A percentile compares a stretch with the other conserved stretches of the same genome.
Conservation (phyloP, 2,113 vertebrate species). For the Salvelinus sp. region DNA sequence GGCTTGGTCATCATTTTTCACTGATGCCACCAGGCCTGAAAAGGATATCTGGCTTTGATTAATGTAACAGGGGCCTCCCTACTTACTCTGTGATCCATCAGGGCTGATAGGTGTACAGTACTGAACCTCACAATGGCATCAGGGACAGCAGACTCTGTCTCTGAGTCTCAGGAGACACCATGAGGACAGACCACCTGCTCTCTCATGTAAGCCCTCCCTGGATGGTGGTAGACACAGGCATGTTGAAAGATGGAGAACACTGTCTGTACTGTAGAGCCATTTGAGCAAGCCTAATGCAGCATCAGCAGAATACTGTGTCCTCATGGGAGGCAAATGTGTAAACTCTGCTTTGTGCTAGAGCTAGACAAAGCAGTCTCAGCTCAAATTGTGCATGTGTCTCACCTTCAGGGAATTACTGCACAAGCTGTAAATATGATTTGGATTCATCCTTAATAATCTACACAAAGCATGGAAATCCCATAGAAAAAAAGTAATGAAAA, state of each 20-base stretch:
- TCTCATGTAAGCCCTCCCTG: slow-evolving; percentile 1
- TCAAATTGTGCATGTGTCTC: slow-evolving; percentile 22
- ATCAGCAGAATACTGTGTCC: slow-evolving; percentile 1
- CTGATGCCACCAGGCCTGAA: slow-evolving; percentile 39
- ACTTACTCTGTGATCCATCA: slow-evolving; percentile 60
- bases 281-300: slow-evolving; percentile 23
- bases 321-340: slow-evolving; percentile 24
- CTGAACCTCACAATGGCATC: slow-evolving; percentile 27
- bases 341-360: slow-evolving; percentile 19
- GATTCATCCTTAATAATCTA: slow-evolving; percentile 48
- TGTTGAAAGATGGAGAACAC: slow-evolving; percentile 10
- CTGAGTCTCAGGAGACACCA: slow-evolving; percentile 8
- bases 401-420: slow-evolving; percentile 47
- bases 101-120: slow-evolving; percentile 1
- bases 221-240: slow-evolving; percentile 1
- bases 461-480: slow-evolving; percentile 29
- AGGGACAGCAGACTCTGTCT: slow-evolving; percentile 33
- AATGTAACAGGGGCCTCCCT: slow-evolving; percentile 48
- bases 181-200: neutral
- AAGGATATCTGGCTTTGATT: slow-evolving; percentile 63
- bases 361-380: neutral
- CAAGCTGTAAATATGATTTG: slow-evolving; percentile 46
- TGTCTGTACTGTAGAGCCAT: slow-evolving; percentile 7
- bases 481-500: slow-evolving; percentile 28
- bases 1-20: slow-evolving; percentile 57